Conservation (phyloP, 2,797 vertebrate genomes). For the Labeo calbasu region DNA sequence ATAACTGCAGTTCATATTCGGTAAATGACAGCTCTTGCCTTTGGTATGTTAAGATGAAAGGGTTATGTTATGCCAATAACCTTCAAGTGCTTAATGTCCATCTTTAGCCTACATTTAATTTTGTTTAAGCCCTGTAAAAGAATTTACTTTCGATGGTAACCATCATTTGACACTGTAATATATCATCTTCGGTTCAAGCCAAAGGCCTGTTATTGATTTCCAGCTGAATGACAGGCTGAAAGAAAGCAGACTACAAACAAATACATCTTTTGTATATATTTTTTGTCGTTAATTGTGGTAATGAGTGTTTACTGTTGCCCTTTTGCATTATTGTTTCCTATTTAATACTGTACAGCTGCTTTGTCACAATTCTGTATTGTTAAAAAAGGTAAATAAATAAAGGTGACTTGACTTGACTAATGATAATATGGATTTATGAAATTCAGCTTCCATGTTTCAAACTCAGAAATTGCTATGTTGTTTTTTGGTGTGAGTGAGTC, state of each 20-base stretch:
- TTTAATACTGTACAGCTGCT: too few species aligned
- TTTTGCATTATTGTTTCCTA: too few species aligned
- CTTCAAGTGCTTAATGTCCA: constrained; percentile 17
- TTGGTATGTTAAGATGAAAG: constrained; percentile 42
- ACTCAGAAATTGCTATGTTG: background rate
- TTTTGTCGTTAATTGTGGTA: background rate
- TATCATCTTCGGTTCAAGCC: constrained; percentile 29
- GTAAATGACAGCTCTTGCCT: constrained; percentile 39
- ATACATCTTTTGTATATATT: background rate
- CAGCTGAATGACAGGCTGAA: background rate
- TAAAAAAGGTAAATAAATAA: too few species aligned
- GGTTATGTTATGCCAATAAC: constrained; percentile 23
- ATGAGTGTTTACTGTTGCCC: background rate
- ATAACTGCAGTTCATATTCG: constrained; percentile 35
- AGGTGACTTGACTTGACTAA: too few species aligned
- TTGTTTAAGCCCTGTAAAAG: constrained; percentile 1
- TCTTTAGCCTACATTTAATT: constrained; percentile 20
- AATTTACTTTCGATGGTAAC: constrained; percentile 12
- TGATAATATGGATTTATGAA: background rate
- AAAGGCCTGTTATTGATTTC: constrained; percentile 25
- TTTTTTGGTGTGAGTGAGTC: background rate
- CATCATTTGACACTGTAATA: constrained; percentile 15
- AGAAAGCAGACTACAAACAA: background rate
- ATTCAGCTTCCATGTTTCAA: background rate
- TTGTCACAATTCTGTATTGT: too few species aligned